phyloP scores from a whole-genome alignment of 2,797 vertebrate species.

The Mallotus villosus region DNA sequence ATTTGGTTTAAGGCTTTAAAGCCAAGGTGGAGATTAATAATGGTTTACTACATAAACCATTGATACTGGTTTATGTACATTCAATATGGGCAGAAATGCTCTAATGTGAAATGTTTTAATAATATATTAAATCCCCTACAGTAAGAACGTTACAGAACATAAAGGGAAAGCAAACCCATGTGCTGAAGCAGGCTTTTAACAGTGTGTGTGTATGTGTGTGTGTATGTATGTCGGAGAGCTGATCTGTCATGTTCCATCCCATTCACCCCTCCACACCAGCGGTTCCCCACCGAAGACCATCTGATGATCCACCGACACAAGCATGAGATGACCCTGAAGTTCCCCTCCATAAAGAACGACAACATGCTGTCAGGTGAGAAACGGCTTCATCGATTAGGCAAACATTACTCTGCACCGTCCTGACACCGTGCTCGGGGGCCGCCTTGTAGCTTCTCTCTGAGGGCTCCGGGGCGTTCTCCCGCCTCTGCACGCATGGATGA shows the following conservation, averaged over 20 bases:
- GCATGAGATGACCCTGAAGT: conserved; percentile 99
- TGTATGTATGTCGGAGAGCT: background rate
- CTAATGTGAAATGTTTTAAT: too few species aligned
- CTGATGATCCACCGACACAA: conserved; percentile 99
- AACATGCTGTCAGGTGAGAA: conserved; percentile 97
- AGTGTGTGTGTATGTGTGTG: background rate
- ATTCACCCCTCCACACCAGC: conserved; percentile 67
- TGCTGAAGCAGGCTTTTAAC: background rate
- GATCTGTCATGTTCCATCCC: background rate
- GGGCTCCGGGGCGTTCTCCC: background rate
- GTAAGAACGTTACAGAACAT: too few species aligned
- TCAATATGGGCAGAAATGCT: too few species aligned
- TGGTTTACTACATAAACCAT: background rate
- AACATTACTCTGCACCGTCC: background rate
- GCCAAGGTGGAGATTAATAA: background rate
- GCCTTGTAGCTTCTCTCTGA: background rate
- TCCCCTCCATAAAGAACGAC: conserved; percentile 98
- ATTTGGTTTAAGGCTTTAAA: conserved; percentile 16
- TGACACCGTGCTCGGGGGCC: too few species aligned
- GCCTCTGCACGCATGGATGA: background rate
- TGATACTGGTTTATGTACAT: too few species aligned
- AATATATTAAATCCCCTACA: too few species aligned
- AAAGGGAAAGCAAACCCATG: too few species aligned
- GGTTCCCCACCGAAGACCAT: conserved; percentile 98
- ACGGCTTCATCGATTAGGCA: conserved; percentile 25